A percentile compares a stretch with the other conserved stretches of the same genome.
phyloP scores from a whole-genome alignment of 2,888 invertebrate genomes.

The Scaeva pyrastri region DNA sequence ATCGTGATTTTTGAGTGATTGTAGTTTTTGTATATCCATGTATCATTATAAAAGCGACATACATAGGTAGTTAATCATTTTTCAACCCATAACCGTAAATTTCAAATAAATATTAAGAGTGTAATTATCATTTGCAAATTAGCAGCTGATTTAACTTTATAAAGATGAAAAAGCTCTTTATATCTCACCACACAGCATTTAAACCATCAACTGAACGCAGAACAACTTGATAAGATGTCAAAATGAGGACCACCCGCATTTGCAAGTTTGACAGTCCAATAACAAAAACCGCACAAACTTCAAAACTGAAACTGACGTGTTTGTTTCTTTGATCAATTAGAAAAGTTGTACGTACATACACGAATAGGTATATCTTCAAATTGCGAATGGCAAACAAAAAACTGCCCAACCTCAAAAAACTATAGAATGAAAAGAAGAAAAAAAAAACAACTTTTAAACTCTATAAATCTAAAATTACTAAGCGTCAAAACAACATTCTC shows the following conservation, averaged over 20 bases:
- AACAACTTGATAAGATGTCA: neutral
- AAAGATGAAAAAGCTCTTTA: too few species aligned
- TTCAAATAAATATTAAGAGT: too few species aligned
- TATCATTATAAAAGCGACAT: too few species aligned
- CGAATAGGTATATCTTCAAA: neutral
- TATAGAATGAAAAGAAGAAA: neutral
- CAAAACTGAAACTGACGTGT: neutral
- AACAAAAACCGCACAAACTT: neutral
- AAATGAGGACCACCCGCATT: constrained; percentile 5
- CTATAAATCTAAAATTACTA: neutral
- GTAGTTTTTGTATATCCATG: neutral
- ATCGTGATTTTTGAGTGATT: neutral
- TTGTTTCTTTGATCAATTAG: constrained; percentile 25
- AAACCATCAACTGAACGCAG: neutral
- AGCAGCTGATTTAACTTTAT: too few species aligned
- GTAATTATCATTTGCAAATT: too few species aligned
- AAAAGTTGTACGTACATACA: too few species aligned
- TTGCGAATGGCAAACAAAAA: neutral
- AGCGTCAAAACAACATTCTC: constrained; percentile 22
- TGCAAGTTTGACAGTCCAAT: neutral
- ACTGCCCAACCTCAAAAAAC: neutral
- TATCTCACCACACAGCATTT: too few species aligned
- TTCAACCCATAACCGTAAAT: too few species aligned
- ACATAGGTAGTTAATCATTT: too few species aligned
- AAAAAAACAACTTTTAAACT: constrained; percentile 1